phyloP scores from a whole-genome alignment of 2,888 invertebrate species.

The Hemithea aestivaria region DNA sequence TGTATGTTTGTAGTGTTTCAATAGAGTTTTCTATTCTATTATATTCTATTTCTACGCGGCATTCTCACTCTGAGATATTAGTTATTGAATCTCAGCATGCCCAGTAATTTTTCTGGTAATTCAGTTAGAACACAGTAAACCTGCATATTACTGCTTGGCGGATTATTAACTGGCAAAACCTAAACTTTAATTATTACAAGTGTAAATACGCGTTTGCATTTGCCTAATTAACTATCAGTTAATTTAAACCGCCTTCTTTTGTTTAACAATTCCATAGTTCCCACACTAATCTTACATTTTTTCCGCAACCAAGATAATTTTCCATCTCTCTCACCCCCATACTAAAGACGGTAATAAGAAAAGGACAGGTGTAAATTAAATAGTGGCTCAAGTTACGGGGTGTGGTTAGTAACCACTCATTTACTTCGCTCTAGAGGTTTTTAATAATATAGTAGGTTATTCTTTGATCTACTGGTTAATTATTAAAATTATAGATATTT shows the following conservation, averaged over 20 bases:
- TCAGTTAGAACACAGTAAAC: no score
- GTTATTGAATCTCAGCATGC: no score
- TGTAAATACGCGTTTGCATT: no score
- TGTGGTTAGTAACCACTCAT: slow-evolving; percentile 65
- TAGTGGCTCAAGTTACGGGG: slow-evolving; percentile 52
- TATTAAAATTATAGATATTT: slow-evolving; percentile 1
- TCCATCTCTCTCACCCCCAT: slow-evolving; percentile 36
- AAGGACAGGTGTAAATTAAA: slow-evolving; percentile 52
- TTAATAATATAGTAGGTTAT: slow-evolving; percentile 57
- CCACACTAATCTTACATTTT: slow-evolving; percentile 45
- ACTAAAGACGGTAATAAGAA: slow-evolving; percentile 24
- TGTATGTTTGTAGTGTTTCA: no score
- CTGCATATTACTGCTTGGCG: no score
- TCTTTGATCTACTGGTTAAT: slow-evolving; percentile 31
- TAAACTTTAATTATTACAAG: no score
- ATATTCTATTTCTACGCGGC: no score
- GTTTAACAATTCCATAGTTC: slow-evolving; percentile 34
- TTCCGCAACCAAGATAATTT: slow-evolving; percentile 29
- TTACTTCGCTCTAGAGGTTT: slow-evolving; percentile 60
- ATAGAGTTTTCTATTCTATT: no score
- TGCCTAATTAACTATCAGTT: slow-evolving; percentile 6
- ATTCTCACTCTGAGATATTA: no score
- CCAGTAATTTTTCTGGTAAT: no score
- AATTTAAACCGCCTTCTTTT: slow-evolving; percentile 22
- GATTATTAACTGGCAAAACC: no score